Percentiles rank a stretch among this genome's conserved stretches.
phyloP scores from a whole-genome alignment of 1,140 invertebrate genomes.

The Rhagoletis pomonella region DNA sequence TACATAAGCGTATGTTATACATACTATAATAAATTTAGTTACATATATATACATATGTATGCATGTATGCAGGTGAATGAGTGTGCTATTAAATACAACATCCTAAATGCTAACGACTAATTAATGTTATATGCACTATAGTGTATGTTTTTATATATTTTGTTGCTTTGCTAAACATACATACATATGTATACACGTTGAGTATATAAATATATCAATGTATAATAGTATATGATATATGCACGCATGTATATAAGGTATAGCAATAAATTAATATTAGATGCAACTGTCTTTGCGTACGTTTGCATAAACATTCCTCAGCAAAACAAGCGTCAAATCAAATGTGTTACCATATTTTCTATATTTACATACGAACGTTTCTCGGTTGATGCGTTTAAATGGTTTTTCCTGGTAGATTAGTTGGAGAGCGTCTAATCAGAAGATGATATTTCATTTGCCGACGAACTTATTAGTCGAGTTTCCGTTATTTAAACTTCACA shows the following conservation, averaged over 20 bases:
- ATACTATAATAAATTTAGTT: constrained; percentile 10
- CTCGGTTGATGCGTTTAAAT: constrained; percentile 12
- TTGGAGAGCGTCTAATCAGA: not conserved
- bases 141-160: not conserved
- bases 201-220: constrained; percentile 21
- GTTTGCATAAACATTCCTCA: not conserved
- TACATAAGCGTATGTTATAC: not conserved
- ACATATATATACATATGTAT: not conserved
- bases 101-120: constrained; percentile 14
- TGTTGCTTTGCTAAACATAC: not conserved
- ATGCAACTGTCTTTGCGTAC: not conserved
- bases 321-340: not conserved
- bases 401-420: not conserved
- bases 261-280: constrained; percentile 35
- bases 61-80: not conserved
- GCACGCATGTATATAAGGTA: not conserved
- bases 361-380: constrained; percentile 27
- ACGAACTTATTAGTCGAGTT: no score
- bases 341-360: constrained; percentile 16
- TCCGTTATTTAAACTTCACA: no score
- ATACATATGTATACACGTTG: not conserved
- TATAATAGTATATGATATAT: not conserved
- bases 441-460: no score
- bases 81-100: not conserved
- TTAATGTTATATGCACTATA: not conserved